Base-by-base conservation (phyloP, 2,888 invertebrate genomes). In the Apamea epomidion region DNA sequence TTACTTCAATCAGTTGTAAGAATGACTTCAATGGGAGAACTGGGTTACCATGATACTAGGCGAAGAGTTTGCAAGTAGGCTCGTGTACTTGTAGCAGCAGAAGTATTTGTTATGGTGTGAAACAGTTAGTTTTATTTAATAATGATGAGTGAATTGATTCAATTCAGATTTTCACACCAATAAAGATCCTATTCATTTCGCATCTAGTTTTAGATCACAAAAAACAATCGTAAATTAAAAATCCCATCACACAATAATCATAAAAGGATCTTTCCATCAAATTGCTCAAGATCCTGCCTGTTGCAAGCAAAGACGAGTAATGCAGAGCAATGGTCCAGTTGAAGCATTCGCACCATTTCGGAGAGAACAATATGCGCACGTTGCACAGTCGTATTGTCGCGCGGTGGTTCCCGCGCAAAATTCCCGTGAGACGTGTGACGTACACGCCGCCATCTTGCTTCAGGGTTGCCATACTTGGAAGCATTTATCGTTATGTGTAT, bases 381-480 rank as follows among this genome's bases (percentile, higher is more conserved):
- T 92, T 91, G 91, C 92, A 88, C 90, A 89, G 78, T 64, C 83
- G 85, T 88, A 91, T 91, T 92, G 92, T 90, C 81, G 75, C 72
- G 89, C 90, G 91, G 76, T 48, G 54, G 74, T 84, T 84, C 89
- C 86, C 87, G 88, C 88, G 90, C 85, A 87, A 83, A 54, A 73
- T 87, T 87, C 85, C 90, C 92, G 87, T 88, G 91, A 87, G 89
- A 90, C 86, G 74, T 54, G 42, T 86, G 84, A 86, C 85, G 81
- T 76, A 42, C 64, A 42, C 60, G 79, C 68, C 37, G 68, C 77
- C 76, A 58, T 79, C 62, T 74, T 74, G n/a, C 14, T 58, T 16
- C 65, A 88, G 83, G 88, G 83, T 81, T 87, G 58, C 62, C 77
- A 79, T 72, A 81, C 54, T 75, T 68, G 7, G 3, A 64, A 37